Base-by-base conservation (phyloP, 2,113 vertebrate genomes). In the Paradoxurus hermaphroditus region DNA sequence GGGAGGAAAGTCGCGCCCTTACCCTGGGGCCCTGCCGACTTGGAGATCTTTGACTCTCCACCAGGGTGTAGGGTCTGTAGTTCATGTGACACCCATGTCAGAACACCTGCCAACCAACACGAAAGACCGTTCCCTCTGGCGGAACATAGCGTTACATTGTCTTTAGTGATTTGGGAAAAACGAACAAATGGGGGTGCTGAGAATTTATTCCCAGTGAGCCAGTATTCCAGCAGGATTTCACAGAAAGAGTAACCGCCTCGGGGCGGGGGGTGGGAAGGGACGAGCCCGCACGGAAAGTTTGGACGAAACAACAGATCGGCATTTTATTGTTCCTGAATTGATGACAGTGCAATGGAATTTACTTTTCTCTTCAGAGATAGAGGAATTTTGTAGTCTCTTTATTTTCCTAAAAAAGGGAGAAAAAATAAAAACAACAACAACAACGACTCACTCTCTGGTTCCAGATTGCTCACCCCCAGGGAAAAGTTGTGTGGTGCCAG, bases 391-490 rank as follows among this genome's bases (percentile, higher is more conserved):
- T 13, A 25, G 12, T 83, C 12, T 81, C 87, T 75, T 91, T 72
- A 27, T 92, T 91, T 96, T 53, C 39, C 31, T 85, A 78, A 49
- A 16, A 77, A 16, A 10, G 44, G 44, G 14, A 25, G n/a, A 7
- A 5, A n/a, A 41, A 31, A 7, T 13, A 21, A 46, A 5, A 19
- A 41, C 51, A 63, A 77, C 62, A n/a, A n/a, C n/a, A n/a, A n/a
- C n/a, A n/a, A n/a, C n/a, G n/a, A 2, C 2, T 23, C 36, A 31
- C 46, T 51, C 65, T 59, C 79, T 41, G 53, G 56, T 67, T 97
- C 96, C 97, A 97, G 96, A 95, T 95, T 93, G 93, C 90, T 67
- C 77, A 23, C 44, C 95, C 97, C 70, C 11, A 19, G 86, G 87
- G 93, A 97, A 97, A 63, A 36, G 34, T 72, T 36, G 9, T 79